Conservation (phyloP, 2,797 vertebrate species). For the Myripristis murdjan region DNA sequence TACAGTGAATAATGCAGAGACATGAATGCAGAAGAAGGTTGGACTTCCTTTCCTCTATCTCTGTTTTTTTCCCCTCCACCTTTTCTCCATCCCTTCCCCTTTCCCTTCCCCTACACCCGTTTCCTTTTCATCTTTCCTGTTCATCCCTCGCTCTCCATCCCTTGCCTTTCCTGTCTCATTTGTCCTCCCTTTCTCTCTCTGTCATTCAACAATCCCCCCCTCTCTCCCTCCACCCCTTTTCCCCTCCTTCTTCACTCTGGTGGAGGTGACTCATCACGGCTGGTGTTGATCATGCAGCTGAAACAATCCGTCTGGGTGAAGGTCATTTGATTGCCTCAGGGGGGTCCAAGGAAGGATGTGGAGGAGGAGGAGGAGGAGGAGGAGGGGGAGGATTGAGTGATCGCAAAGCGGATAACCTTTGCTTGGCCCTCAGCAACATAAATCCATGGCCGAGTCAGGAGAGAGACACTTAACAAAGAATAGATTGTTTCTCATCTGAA, state of each 20-base stretch:
- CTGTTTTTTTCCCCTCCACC: background rate
- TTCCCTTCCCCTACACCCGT: too few relatives aligned
- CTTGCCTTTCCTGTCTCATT: conserved; percentile 1
- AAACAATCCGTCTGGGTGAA: conserved; percentile 67
- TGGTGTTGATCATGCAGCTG: conserved; percentile 56
- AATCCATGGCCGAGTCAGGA: conserved; percentile 29
- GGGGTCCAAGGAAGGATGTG: conserved; percentile 11
- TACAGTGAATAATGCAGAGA: conserved; percentile 34
- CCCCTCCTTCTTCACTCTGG: conserved; percentile 11
- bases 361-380: background rate
- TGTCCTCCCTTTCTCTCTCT: background rate
- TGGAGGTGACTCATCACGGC: conserved; percentile 57
- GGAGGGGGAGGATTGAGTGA: conserved; percentile 15
- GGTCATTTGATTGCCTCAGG: conserved; percentile 57
- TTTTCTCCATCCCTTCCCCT: background rate
- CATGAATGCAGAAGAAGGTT: conserved; percentile 13
- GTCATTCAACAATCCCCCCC: conserved; percentile 26
- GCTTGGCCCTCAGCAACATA: conserved; percentile 21
- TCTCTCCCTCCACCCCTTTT: too few relatives aligned
- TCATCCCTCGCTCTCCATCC: background rate
- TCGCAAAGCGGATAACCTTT: conserved; percentile 28
- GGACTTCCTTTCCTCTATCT: background rate
- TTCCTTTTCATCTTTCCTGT: background rate
- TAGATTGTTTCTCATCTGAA: conserved; percentile 18
- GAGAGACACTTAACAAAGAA: conserved; percentile 36